Evolutionary conservation across 1,140 invertebrate genomes (phyloP), one percentile per base, ranked within the genome.

Genomic region (Diachasmimorpha longicaudata): DNA sequence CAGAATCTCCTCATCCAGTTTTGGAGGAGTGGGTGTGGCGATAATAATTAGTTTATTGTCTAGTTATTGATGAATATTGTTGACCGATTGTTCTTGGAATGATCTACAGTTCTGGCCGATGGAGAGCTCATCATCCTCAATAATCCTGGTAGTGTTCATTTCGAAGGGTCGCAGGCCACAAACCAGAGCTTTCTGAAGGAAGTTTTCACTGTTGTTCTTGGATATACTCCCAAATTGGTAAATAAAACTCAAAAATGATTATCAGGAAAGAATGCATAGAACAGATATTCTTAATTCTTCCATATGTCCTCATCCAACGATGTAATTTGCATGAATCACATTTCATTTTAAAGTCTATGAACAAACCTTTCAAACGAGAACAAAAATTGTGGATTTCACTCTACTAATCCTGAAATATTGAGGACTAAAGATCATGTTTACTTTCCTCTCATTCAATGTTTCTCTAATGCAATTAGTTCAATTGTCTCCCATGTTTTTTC

Each of bases 121-220:
- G 94, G 94, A 39, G 93, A 94, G 86, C 91, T 95, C 52, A 89
- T 90, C 63, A 85, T 95, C 21, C 84, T 95, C 52, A 91, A 93
- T 81, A 91, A 90, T 81, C 93, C 94, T 21, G 87, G 90, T 39
- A 92, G 92, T 78, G 85, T 95, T 52, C 87, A 89, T 70, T 95
- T 95, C 83, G 90, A 90, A 79, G 93, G 93, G 42, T 90, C 90
- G 79, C 90, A 92, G 75, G 81, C 87, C 25, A 78, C 93, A 5
- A 89, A 91, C 75, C 90, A 93, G 81, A 93, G 91, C 74, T 86
- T 91, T 19, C 85, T 94, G 0, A 93, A 93, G 81, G 94, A 96
- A 86, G 90, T 95, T n/a, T 92, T 93, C 78, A 92, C 91, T 36
- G 93, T 93, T 71, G 87, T 91, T 68, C 87, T 95, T 78, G 94